Evolutionary conservation across 2,797 vertebrate species (phyloP).

Genomic region (Sebastes miniatus): DNA sequence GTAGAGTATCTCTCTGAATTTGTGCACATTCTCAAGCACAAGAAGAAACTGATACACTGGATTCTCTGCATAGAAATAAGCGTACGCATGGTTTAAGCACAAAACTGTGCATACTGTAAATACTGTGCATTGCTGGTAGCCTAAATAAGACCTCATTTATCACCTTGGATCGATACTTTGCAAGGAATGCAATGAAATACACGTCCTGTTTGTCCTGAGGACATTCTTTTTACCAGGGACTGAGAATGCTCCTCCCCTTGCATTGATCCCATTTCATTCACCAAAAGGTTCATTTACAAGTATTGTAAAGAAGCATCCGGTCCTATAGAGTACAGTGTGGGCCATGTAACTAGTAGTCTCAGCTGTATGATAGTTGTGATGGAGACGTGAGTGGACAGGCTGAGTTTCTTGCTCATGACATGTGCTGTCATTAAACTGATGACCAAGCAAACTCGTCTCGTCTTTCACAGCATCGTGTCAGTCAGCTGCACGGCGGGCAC

Average conservation of each 20-base stretch:
- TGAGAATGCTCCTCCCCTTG: no score
- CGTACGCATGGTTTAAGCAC: neutral
- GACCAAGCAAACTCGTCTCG: conserved; percentile 11
- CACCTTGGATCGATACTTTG: neutral
- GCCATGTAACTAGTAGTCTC: neutral
- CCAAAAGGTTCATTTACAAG: neutral
- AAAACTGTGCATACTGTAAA: neutral
- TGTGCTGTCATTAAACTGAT: conserved; percentile 24
- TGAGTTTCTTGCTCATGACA: conserved; percentile 14
- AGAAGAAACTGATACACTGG: neutral
- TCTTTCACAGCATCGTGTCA: conserved; percentile 13
- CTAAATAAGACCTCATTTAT: neutral
- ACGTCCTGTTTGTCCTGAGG: neutral
- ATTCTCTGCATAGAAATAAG: neutral
- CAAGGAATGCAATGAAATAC: neutral
- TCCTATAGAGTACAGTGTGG: neutral
- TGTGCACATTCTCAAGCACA: neutral
- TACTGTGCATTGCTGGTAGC: neutral
- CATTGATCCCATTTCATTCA: neutral
- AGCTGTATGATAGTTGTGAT: neutral
- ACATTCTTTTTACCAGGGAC: neutral
- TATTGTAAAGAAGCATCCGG: neutral
- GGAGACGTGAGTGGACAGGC: conserved; percentile 14
- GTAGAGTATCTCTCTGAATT: neutral
- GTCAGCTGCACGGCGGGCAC: neutral